These are phyloP conservation scores for Ormia ochracea DNA, from an alignment of 2,888 invertebrate genomes.

Conservation along the genomic window DNA sequence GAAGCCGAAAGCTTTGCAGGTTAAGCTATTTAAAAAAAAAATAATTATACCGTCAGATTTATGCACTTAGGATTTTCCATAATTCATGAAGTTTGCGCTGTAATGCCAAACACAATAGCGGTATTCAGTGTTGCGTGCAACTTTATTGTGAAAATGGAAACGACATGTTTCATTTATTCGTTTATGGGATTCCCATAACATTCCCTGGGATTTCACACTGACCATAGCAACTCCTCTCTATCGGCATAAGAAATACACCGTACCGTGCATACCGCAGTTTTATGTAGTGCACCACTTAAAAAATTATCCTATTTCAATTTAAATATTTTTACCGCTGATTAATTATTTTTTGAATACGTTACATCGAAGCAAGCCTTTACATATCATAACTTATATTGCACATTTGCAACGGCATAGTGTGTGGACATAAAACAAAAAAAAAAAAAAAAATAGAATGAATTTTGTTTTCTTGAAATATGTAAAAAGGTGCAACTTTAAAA, in stretches of 20 bases:
- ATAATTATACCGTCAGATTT: neutral
- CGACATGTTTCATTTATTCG: too few relatives aligned
- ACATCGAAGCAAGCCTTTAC: neutral
- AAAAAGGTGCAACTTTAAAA: constrained; percentile 27
- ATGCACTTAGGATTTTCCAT: neutral
- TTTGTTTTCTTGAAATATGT: neutral
- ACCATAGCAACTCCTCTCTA: too few relatives aligned
- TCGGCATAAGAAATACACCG: too few relatives aligned
- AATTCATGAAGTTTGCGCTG: neutral
- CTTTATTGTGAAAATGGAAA: neutral
- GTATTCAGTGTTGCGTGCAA: too few relatives aligned
- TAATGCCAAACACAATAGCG: neutral
- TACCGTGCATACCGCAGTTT: too few relatives aligned
- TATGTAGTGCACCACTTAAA: too few relatives aligned
- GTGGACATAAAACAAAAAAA: neutral
- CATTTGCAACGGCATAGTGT: neutral
- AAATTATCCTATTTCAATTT: too few relatives aligned
- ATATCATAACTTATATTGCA: neutral
- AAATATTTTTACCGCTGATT: neutral
- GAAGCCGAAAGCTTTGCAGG: too few relatives aligned
- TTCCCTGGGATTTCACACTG: too few relatives aligned
- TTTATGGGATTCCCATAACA: too few relatives aligned
- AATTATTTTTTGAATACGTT: constrained; percentile 6
- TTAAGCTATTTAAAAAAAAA: neutral
- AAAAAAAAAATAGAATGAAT: constrained; percentile 35